Percentiles rank a stretch among this genome's conserved stretches.
These are phyloP conservation scores for Bathybates hornii DNA, from an alignment of 2,113 vertebrate genomes.

Conservation along the genomic window DNA sequence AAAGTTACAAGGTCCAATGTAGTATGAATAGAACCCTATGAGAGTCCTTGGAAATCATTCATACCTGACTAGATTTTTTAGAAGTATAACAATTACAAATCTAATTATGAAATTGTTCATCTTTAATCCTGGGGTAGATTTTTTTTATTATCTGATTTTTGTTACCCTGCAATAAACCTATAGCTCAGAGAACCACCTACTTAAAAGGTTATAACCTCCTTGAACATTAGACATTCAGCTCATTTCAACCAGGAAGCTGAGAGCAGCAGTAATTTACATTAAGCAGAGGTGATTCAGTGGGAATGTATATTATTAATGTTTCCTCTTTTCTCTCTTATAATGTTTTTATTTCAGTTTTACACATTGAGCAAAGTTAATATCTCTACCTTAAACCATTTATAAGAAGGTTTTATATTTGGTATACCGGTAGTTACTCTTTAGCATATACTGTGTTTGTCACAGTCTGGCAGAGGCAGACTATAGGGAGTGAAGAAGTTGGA, in stretches of 20 bases:
- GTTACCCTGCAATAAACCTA: not conserved
- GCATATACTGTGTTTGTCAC: not conserved
- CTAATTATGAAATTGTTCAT: not conserved
- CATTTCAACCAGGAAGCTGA: conserved; percentile 21
- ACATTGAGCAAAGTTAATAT: not conserved
- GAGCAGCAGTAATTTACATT: conserved; percentile 13
- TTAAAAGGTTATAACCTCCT: conserved; percentile 7
- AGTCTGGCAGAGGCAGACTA: not conserved
- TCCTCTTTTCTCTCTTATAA: not conserved
- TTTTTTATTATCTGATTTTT: not conserved
- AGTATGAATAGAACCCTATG: conserved; percentile 6
- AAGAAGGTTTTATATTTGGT: not conserved
- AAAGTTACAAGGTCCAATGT: conserved; percentile 2
- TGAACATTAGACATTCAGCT: not conserved
- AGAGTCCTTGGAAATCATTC: not conserved
- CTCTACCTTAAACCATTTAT: not conserved
- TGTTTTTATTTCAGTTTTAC: not conserved
- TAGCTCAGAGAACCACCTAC: not conserved
- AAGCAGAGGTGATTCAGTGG: not conserved
- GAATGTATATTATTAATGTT: conserved; percentile 7
- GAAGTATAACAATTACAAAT: not conserved
- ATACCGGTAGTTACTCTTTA: not conserved
- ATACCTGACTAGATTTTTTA: not conserved
- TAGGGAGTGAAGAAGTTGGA: no score
- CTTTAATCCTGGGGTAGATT: not conserved